These are phyloP conservation scores for Mythimna vitellina DNA, from an alignment of 2,888 invertebrate species.

Conservation along the genomic window DNA sequence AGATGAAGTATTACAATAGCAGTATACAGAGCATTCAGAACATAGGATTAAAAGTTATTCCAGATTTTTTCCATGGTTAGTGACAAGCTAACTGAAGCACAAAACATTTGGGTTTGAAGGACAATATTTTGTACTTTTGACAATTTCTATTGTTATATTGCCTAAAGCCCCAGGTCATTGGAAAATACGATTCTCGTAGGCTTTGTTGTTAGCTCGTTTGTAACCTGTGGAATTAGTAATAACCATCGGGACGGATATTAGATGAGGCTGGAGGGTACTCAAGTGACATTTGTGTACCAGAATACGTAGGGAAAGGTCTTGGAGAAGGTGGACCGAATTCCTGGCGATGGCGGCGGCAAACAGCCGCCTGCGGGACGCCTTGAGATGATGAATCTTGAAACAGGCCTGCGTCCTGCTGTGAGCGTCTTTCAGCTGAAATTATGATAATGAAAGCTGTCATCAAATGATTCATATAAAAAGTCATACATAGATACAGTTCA, in stretches of 20 bases:
- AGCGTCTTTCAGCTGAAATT: neutral
- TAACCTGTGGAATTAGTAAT: neutral
- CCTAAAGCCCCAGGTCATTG: neutral
- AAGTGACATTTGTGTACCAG: neutral
- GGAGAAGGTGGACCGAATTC: neutral
- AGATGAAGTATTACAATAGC: neutral
- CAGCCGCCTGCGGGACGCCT: neutral
- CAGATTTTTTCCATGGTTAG: neutral
- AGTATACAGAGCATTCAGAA: neutral
- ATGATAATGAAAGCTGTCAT: neutral
- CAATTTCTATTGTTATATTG: neutral
- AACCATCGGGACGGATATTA: neutral
- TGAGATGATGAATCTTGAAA: neutral
- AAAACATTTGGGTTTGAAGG: neutral
- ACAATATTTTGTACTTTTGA: no score
- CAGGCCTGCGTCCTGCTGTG: neutral
- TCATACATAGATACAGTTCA: neutral
- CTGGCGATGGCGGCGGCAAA: neutral
- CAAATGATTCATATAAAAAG: neutral
- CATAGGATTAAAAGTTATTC: neutral
- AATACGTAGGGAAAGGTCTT: neutral
- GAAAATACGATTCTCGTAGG: neutral
- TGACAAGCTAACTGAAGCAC: neutral
- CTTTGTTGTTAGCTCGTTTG: neutral
- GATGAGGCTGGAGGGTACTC: neutral